Evolutionary conservation across 2,888 invertebrate genomes (phyloP), one percentile per base, ranked within the genome.

Genomic region (Agonum fuliginosum): DNA sequence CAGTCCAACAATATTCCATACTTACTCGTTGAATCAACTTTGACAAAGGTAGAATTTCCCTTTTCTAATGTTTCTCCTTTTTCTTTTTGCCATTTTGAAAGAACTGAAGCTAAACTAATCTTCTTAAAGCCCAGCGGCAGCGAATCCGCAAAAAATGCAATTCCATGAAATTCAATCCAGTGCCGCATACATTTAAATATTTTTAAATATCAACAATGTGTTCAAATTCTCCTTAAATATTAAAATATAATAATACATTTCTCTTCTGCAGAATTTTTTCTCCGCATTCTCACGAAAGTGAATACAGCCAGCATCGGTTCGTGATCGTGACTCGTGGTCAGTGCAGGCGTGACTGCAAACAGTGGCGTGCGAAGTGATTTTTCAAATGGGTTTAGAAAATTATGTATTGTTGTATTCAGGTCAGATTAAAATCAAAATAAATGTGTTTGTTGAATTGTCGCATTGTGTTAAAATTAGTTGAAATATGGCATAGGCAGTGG

Each of bases 251-350:
- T 30, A 62, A 58, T 54, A 54, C 6, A 54, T 58, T 58, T 62
- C 1, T 17, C 5, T n/a, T 17, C 30, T 62, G 58, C 54, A 54
- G 22, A 20, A 54, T 24, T 69, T 43, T 72, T 30, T 51, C 17
- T 20, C 51, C 17, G 19, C 58, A 54, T 58, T 73, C 73, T 73
- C 73, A 73, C 58, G 58, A 73, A 73, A 73, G 73, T 73, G 58
- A 73, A 73, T 30, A 30, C 27, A 54, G 58, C 5, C 72, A 70
- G 20, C 43, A 54, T 12, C 22, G 37, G 58, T 73, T 73, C 73
- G 73, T 73, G 73, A 54, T 73, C 20, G 37, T 43, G 70, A 43
- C 70, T 65, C 5, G 34, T 24, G 41, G 73, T 41, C 58, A 41
- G 20, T 41, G 37, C 20, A 73, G 54, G 73, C 54, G 54, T 51